Evolutionary conservation across 2,888 invertebrate genomes (phyloP).

Genomic region (Drosophila mimica): DNA sequence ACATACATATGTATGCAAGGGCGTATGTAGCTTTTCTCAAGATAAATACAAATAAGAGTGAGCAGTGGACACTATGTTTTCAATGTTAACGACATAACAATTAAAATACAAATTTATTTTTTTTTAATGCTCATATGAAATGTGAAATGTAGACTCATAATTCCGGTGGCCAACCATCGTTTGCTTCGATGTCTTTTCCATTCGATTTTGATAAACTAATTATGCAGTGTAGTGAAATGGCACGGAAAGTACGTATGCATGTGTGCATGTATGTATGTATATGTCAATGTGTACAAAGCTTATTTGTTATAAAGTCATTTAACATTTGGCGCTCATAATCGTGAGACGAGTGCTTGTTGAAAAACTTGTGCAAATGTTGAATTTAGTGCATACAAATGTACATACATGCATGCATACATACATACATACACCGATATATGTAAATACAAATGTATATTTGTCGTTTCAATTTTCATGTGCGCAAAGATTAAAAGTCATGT

Average conservation of each 20-base stretch:
- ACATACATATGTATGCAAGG: constrained; percentile 13
- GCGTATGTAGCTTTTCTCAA: not conserved
- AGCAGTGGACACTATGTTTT: not conserved
- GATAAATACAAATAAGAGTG: not conserved
- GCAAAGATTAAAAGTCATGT: constrained; percentile 52
- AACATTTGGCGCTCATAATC: constrained; percentile 1
- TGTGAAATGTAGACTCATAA: not conserved
- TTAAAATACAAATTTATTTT: not conserved
- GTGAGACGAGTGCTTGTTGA: not conserved
- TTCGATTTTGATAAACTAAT: constrained; percentile 38
- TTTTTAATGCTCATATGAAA: not conserved
- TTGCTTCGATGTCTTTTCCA: constrained; percentile 23
- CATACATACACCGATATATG: constrained; percentile 48
- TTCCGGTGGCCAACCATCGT: not conserved
- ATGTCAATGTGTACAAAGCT: not conserved
- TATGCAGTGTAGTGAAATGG: constrained; percentile 20
- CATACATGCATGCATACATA: constrained; percentile 23
- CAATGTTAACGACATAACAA: constrained; percentile 2
- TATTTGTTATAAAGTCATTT: not conserved
- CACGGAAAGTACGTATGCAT: not conserved
- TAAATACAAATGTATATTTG: not conserved
- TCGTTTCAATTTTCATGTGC: constrained; percentile 63
- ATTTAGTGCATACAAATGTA: not conserved
- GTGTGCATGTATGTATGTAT: too few relatives aligned
- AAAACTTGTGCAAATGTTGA: constrained; percentile 2